These are phyloP conservation scores for Zaprionus ornatus DNA, from an alignment of 1,140 invertebrate species.

Conservation along the genomic window DNA sequence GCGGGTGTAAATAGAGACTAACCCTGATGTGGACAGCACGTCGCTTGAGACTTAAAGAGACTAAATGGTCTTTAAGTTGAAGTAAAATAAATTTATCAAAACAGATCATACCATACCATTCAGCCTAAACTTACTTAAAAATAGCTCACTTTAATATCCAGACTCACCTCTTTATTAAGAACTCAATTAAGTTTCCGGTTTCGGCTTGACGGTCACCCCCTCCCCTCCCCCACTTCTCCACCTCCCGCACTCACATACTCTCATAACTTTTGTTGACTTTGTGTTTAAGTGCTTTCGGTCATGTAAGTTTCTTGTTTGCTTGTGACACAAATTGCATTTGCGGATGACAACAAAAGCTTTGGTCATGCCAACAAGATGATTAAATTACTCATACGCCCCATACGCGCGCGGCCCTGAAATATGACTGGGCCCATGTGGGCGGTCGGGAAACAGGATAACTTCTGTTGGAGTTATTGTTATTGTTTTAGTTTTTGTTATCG, in stretches of 20 bases:
- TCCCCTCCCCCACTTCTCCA: not conserved
- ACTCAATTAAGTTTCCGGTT: constrained; percentile 1
- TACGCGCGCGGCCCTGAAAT: constrained; percentile 20
- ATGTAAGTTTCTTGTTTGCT: constrained; percentile 62
- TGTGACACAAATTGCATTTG: constrained; percentile 78
- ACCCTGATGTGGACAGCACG: too few species aligned
- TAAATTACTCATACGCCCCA: constrained; percentile 78
- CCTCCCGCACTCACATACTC: not conserved
- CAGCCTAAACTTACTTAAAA: not conserved
- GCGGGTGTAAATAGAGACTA: not conserved
- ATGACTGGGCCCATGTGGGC: not conserved
- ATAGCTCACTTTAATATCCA: not conserved
- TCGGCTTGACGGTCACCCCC: not conserved
- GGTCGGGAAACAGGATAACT: constrained; percentile 28
- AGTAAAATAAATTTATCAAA: not conserved
- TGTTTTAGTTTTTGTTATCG: constrained; percentile 52
- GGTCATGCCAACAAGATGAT: constrained; percentile 70
- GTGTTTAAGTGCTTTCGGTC: constrained; percentile 31
- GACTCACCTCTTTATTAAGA: not conserved
- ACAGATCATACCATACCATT: not conserved
- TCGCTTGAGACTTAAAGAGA: not conserved
- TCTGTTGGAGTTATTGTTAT: constrained; percentile 56
- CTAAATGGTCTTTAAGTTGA: not conserved
- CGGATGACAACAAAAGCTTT: constrained; percentile 72
- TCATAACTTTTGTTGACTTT: constrained; percentile 65